Evolutionary conservation across 2,888 invertebrate genomes (phyloP).

Genomic region (Ctena decussata): DNA sequence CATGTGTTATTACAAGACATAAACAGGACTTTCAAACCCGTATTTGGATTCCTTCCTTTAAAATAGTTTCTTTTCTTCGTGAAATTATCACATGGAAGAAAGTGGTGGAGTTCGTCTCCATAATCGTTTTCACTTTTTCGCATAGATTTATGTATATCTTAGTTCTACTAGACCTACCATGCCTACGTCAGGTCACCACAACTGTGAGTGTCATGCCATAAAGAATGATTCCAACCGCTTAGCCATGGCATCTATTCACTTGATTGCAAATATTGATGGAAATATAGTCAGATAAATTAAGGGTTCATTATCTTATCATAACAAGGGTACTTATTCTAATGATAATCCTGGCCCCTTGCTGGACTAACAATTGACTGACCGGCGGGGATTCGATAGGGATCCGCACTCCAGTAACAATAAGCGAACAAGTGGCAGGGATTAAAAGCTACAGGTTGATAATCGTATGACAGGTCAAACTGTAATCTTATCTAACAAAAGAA

Average conservation of each 20-base stretch:
- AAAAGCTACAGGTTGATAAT: background rate
- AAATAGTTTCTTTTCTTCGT: no score
- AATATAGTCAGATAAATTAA: background rate
- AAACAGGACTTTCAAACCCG: no score
- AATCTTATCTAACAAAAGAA: background rate
- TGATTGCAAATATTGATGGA: background rate
- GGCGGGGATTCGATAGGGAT: conserved; percentile 2
- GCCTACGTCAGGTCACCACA: no score
- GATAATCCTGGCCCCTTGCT: conserved; percentile 3
- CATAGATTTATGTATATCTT: no score
- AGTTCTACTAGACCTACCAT: no score
- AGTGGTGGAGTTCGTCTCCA: no score
- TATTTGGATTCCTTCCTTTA: no score
- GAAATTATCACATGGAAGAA: no score
- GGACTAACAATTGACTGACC: background rate
- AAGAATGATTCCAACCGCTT: background rate
- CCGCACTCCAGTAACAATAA: background rate
- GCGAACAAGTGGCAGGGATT: background rate
- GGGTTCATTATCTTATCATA: background rate
- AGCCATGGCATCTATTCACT: background rate
- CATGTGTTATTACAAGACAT: no score
- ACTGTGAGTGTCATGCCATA: no score
- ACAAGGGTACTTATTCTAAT: background rate
- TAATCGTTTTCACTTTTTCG: no score
- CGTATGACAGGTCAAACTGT: background rate